Evolutionary conservation across 2,888 invertebrate genomes (phyloP).

Genomic region (Encarsia formosa): DNA sequence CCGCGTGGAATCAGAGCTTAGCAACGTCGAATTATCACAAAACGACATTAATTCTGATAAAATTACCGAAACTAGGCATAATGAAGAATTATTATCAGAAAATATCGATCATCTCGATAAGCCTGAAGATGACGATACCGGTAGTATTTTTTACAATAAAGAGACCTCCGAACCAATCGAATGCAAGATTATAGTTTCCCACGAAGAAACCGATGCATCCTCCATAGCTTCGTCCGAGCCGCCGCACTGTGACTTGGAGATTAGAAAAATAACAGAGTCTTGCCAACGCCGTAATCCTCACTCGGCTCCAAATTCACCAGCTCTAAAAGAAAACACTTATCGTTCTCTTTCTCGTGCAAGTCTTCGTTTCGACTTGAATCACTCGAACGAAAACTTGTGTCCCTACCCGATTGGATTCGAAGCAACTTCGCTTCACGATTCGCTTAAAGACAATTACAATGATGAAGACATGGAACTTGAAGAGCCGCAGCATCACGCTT

Average conservation of each 20-base stretch:
- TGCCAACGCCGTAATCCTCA: constrained; percentile 39
- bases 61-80: constrained; percentile 36
- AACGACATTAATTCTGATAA: constrained; percentile 15
- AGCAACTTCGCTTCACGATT: constrained; percentile 33
- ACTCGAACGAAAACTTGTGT: constrained; percentile 41
- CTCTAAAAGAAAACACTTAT: constrained; percentile 31
- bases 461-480: constrained; percentile 48
- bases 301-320: constrained; percentile 44
- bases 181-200: constrained; percentile 24
- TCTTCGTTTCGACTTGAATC: constrained; percentile 38
- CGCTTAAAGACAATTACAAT: constrained; percentile 41
- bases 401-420: constrained; percentile 41
- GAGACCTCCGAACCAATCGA: constrained; percentile 8
- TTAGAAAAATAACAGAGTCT: constrained; percentile 11
- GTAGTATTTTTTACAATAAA: constrained; percentile 18
- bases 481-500: constrained; percentile 41
- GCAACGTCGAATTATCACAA: constrained; percentile 21
- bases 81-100: constrained; percentile 21
- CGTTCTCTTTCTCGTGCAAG: constrained; percentile 36
- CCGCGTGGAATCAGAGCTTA: constrained; percentile 43
- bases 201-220: constrained; percentile 23
- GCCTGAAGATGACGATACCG: constrained; percentile 29
- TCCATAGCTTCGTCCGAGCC: constrained; percentile 14
- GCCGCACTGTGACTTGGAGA: constrained; percentile 14
- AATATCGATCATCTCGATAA: constrained; percentile 24